Evolutionary conservation across 2,888 invertebrate species (phyloP), one percentile per base, ranked within the genome.

Genomic region (Amblyjoppa proteus): DNA sequence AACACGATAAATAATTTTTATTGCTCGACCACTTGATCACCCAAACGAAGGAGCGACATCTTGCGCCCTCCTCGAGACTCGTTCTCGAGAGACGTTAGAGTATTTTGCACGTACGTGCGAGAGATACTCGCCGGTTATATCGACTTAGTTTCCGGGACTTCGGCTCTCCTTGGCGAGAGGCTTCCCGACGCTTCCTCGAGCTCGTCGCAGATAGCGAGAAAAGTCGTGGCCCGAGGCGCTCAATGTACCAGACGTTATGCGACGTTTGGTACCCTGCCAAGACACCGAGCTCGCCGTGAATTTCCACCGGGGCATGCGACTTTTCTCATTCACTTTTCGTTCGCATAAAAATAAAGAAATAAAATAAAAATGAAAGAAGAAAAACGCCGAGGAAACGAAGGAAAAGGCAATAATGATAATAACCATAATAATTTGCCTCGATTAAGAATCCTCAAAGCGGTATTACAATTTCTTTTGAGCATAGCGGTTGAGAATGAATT

Each of bases 261-360:
- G 88, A 88, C 86, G 45, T 87, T 87, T 90, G 90, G 89, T 88
- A 81, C 75, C 79, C 66, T 83, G 89, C 89, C 90, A 90, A 89
- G 13, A 79, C 51, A 78, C 56, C 61, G 20, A 74, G 34, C 68
- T 76, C 82, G 71, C 81, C 84, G 80, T 80, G 84, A 84, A 82
- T 85, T 68, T 16, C 71, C 58, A 31, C 66, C 64, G 68, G 68
- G 75, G 34, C 28, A 28, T 68, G 34, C 28, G 31, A 66, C 41
- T 34, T 70, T 58, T 77, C 25, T 68, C 51, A 51, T 53, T 78
- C 41, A 25, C n/a, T 41, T 78, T 58, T 4, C n/a, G 25, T 71
- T 64, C 20, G 64, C 16, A 34, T 16, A 71, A 79, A 49, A 61
- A 31, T 4, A 56, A 70, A 61, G 16, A 13, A 41, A 51, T 51